These are phyloP conservation scores for Numida meleagris DNA, from an alignment of 2,113 vertebrate genomes.

Conservation along the genomic window DNA sequence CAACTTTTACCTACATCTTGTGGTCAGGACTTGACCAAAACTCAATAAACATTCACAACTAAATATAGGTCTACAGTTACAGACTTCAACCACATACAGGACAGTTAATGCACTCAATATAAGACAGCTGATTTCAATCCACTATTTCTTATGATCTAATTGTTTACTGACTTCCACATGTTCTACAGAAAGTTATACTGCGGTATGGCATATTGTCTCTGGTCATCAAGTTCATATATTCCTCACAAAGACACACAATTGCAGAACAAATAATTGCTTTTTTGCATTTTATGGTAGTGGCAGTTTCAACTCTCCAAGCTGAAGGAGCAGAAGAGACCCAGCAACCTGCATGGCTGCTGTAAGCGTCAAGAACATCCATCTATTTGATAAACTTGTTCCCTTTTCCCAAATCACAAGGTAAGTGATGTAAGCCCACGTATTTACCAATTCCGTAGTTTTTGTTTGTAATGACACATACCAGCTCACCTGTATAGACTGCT, in stretches of 20 bases:
- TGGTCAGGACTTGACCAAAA: neutral
- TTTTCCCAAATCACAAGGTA: neutral
- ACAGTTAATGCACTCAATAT: neutral
- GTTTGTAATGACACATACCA: neutral
- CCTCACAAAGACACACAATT: neutral
- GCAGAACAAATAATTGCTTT: neutral
- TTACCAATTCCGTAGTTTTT: neutral
- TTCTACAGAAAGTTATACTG: neutral
- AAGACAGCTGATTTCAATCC: neutral
- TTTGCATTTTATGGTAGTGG: neutral
- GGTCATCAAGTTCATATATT: neutral
- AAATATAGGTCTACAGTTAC: rapidly evolving
- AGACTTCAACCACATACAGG: neutral
- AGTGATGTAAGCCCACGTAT: rapidly evolving
- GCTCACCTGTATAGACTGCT: neutral
- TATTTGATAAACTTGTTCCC: neutral
- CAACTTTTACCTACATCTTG: neutral
- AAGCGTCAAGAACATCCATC: neutral
- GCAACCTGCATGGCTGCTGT: neutral
- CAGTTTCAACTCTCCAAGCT: neutral
- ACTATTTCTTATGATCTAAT: neutral
- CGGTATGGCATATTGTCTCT: neutral
- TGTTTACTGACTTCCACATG: neutral
- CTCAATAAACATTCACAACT: neutral
- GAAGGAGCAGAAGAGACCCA: neutral